These are phyloP conservation scores for Odontamblyopus lacepedii DNA, from an alignment of 2,797 vertebrate species.

Conservation along the genomic window DNA sequence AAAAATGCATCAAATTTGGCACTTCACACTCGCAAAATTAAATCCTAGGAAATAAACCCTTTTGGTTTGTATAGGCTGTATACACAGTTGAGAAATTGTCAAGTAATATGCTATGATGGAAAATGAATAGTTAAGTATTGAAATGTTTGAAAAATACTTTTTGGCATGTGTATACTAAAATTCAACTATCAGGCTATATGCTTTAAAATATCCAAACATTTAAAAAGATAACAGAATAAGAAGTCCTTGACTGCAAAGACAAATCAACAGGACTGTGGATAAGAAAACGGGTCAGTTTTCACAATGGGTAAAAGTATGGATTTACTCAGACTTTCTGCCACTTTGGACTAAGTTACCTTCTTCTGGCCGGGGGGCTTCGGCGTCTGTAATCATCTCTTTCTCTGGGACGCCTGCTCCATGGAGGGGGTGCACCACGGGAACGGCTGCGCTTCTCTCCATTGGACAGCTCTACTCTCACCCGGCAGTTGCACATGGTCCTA, in stretches of 20 bases:
- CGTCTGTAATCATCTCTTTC: conserved; percentile 93
- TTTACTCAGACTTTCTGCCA: neutral
- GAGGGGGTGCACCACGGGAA: conserved; percentile 90
- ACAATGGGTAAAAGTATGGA: conserved; percentile 17
- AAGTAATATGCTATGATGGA: conserved; percentile 39
- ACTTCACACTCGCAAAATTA: conserved; percentile 70
- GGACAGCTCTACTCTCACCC: conserved; percentile 93
- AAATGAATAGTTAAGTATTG: conserved; percentile 22
- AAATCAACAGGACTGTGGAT: conserved; percentile 52
- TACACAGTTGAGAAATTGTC: neutral
- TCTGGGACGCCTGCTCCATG: conserved; percentile 91
- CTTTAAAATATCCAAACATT: conserved; percentile 47
- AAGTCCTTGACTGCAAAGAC: conserved; percentile 42
- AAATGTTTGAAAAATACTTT: conserved; percentile 25
- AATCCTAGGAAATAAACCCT: neutral
- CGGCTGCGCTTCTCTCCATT: conserved; percentile 95
- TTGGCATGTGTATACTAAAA: conserved; percentile 65
- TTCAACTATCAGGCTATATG: conserved; percentile 52
- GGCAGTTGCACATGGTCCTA: conserved; percentile 93
- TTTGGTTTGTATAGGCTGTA: neutral
- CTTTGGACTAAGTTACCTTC: conserved; percentile 82
- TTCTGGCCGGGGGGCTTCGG: conserved; percentile 88
- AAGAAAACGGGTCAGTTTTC: conserved; percentile 42
- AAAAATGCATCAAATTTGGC: conserved; percentile 86
- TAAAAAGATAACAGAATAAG: conserved; percentile 37